Evolutionary conservation across 2,888 invertebrate species (phyloP), one percentile per base, ranked within the genome.

Genomic region (Trichopria drosophilae): DNA sequence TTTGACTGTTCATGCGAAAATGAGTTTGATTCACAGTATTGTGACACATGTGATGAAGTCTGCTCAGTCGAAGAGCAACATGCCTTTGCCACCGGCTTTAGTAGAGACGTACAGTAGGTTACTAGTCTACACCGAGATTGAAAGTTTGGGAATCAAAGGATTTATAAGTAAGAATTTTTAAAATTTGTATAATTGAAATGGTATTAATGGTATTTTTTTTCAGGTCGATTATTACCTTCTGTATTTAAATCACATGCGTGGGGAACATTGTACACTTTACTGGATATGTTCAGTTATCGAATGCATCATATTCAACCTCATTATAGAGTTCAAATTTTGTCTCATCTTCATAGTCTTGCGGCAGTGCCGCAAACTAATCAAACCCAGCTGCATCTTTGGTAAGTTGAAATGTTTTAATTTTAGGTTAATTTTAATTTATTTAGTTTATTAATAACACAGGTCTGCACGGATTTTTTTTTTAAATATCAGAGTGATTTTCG

Each of bases 271-370:
- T 94, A 96, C 72, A 95, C 94, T 0, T 78, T 97, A 26, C 75
- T 97, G 67, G 96, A 97, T 76, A 96, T 97, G 95, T 95, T 96
- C 74, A 93, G 93, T 53, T 95, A 95, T 73, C 82, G 97, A 35
- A 86, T 97, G 76, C 95, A 96, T 74, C 96, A 97, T 75, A 94
- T 96, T 60, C 95, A 94, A 67, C 93, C 95, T 0, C 94, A 95
- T 77, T 97, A 96, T 76, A 81, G 95, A 43, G 91, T 96, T 7
- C 95, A 96, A 64, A 79, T 97, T 36, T 78, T 97, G 6, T 91
- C 93, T 3, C 90, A 95, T 75, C 84, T 96, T 52, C 94, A 96
- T 75, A 91, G 91, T 19, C 80, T 96, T 44, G 90, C 94, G 3
- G 88, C 91, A 1, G 91, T 93, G 20, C 91, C 93, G 3, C 94